Evolutionary conservation across 2,797 vertebrate genomes (phyloP).

Genomic region (Rallus crepitans): DNA sequence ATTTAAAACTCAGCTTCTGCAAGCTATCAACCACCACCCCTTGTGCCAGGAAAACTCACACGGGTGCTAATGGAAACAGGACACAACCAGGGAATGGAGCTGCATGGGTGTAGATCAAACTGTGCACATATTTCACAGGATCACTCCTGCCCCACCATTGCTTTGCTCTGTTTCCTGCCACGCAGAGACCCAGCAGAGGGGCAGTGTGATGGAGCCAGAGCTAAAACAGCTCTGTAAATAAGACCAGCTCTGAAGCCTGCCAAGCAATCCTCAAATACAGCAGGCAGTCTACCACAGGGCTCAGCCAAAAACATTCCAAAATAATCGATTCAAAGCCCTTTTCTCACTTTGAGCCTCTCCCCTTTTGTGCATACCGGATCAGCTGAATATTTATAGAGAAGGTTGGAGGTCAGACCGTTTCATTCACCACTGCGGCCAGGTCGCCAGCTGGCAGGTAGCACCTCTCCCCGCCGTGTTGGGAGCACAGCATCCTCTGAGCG

Average conservation of each 20-base stretch:
- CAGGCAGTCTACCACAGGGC: background rate
- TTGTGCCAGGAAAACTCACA: background rate
- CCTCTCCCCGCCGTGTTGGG: background rate
- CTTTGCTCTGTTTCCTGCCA: background rate
- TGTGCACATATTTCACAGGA: background rate
- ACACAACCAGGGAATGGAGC: background rate
- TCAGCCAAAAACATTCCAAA: background rate
- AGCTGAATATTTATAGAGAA: constrained; percentile 35
- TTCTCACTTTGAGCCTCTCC: background rate
- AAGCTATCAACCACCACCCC: background rate
- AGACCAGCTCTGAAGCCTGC: background rate
- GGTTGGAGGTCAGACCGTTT: background rate
- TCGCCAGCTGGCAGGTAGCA: constrained; percentile 11
- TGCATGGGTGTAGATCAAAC: background rate
- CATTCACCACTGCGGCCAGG: fast-evolving
- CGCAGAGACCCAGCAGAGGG: fast-evolving
- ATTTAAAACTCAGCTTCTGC: constrained; percentile 40
- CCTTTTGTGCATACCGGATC: background rate
- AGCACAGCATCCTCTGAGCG: fast-evolving
- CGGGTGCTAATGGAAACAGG: background rate
- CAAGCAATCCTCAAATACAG: fast-evolving
- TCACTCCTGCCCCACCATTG: background rate
- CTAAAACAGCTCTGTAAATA: background rate
- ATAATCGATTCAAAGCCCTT: background rate
- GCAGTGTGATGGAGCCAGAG: background rate